phyloP scores from a whole-genome alignment of 2,888 invertebrate species.

The Pristionchus arcanus region DNA sequence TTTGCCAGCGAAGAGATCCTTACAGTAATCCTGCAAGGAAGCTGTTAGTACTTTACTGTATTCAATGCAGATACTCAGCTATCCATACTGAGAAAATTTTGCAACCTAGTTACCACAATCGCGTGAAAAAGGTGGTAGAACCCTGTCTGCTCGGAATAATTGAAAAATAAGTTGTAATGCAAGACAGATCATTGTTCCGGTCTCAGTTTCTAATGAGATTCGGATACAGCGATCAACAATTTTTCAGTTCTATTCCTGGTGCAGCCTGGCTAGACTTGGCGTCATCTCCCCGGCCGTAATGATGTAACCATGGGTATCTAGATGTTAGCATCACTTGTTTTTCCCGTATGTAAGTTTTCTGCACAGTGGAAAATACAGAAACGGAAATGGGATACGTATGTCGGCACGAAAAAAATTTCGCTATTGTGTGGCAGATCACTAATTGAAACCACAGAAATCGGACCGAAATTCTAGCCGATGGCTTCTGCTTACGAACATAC shows the following conservation, averaged over 20 bases:
- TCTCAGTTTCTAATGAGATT: background rate
- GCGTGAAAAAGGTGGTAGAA: too few species aligned
- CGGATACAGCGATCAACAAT: background rate
- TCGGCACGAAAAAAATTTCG: background rate
- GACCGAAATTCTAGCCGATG: slow-evolving; percentile 9
- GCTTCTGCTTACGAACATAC: slow-evolving; percentile 36
- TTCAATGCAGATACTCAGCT: too few species aligned
- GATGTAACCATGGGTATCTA: background rate
- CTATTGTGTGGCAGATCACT: slow-evolving; percentile 25
- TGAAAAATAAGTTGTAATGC: too few species aligned
- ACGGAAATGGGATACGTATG: background rate
- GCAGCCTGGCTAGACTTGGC: background rate
- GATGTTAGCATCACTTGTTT: background rate
- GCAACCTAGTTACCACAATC: too few species aligned
- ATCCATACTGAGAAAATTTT: too few species aligned
- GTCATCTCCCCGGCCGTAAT: background rate
- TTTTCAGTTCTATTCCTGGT: background rate
- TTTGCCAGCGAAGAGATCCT: background rate
- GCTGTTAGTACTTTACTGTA: too few species aligned
- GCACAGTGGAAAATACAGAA: background rate
- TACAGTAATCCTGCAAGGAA: background rate
- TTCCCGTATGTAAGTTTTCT: slow-evolving; percentile 2
- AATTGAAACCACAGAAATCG: slow-evolving; percentile 45
- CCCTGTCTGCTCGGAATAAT: too few species aligned
- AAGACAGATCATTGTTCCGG: too few species aligned